Percentiles rank a stretch among this genome's conserved stretches.
phyloP scores from a whole-genome alignment of 35 echinoderm and acorn worm genomes.

The Heliocidaris tuberculata region DNA sequence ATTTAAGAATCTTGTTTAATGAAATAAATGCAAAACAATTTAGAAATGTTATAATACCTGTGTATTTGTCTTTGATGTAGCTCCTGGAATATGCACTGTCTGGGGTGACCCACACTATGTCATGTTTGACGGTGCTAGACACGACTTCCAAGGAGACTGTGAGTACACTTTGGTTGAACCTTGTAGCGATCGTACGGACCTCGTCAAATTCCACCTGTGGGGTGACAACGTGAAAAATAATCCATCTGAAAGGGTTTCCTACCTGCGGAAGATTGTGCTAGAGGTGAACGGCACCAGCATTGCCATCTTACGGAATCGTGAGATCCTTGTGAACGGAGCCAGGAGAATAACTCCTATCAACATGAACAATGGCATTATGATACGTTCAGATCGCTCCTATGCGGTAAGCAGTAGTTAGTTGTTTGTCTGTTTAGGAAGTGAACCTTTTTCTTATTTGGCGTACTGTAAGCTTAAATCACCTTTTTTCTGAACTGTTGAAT shows the following conservation, averaged over 20 bases:
- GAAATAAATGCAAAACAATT: too few relatives aligned
- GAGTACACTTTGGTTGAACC: slow-evolving; percentile 66
- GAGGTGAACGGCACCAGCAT: slow-evolving; percentile 59
- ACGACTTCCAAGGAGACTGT: slow-evolving; percentile 80
- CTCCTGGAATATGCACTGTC: slow-evolving; percentile 58
- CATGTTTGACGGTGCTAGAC: slow-evolving; percentile 58
- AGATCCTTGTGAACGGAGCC: slow-evolving; percentile 54
- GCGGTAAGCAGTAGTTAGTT: slow-evolving; percentile 1
- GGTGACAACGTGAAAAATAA: slow-evolving; percentile 67
- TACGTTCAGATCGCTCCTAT: slow-evolving; percentile 33
- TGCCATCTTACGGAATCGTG: slow-evolving; percentile 35
- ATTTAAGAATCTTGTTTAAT: too few relatives aligned
- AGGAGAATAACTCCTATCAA: slow-evolving; percentile 44
- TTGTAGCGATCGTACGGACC: slow-evolving; percentile 33
- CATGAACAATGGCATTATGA: slow-evolving; percentile 13
- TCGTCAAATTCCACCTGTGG: slow-evolving; percentile 45
- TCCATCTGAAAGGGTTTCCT: slow-evolving; percentile 58
- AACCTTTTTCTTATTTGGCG: too few relatives aligned
- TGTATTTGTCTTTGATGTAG: slow-evolving; percentile 29
- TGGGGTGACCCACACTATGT: slow-evolving; percentile 84
- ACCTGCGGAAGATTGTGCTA: slow-evolving; percentile 42
- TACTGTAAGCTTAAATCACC: too few relatives aligned
- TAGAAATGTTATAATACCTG: neutral
- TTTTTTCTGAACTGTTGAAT: too few relatives aligned
- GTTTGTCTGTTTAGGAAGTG: neutral